These are phyloP conservation scores for Tetraneura akinire DNA, from an alignment of 1,140 invertebrate genomes.

Conservation along the genomic window DNA sequence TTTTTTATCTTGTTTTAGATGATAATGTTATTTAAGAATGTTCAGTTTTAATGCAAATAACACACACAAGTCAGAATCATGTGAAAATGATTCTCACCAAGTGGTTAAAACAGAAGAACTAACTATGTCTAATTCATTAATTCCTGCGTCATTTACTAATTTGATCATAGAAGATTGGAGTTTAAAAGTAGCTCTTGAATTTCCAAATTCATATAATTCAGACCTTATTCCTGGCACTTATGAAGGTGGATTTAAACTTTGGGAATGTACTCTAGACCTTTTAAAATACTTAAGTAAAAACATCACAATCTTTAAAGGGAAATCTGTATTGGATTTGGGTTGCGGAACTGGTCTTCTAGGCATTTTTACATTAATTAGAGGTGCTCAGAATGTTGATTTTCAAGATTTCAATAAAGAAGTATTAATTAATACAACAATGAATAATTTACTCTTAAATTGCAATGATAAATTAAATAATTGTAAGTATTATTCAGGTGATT, in stretches of 20 bases:
- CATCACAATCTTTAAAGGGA: constrained; percentile 59
- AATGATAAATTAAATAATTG: constrained; percentile 54
- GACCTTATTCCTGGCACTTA: constrained; percentile 55
- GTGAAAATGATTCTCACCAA: not conserved
- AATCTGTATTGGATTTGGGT: constrained; percentile 76
- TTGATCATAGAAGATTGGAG: not conserved
- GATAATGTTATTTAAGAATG: constrained; percentile 5
- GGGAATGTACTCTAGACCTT: constrained; percentile 84
- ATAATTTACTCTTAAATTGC: constrained; percentile 75
- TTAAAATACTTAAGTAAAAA: constrained; percentile 65
- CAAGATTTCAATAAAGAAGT: constrained; percentile 89
- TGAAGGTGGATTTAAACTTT: constrained; percentile 82
- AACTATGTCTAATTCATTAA: not conserved
- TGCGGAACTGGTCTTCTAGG: constrained; percentile 84
- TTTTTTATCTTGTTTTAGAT: constrained; percentile 38
- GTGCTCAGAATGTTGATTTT: constrained; percentile 71
- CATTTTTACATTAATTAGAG: constrained; percentile 68
- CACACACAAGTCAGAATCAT: not conserved
- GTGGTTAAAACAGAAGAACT: constrained; percentile 31
- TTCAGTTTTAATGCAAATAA: not conserved
- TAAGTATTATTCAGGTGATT: constrained; percentile 80
- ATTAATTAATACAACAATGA: constrained; percentile 71
- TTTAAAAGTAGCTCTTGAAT: not conserved
- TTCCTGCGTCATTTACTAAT: not conserved
- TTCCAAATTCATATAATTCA: not conserved